phyloP scores from a whole-genome alignment of 2,888 invertebrate genomes.

The Hirudinaria manillensis region DNA sequence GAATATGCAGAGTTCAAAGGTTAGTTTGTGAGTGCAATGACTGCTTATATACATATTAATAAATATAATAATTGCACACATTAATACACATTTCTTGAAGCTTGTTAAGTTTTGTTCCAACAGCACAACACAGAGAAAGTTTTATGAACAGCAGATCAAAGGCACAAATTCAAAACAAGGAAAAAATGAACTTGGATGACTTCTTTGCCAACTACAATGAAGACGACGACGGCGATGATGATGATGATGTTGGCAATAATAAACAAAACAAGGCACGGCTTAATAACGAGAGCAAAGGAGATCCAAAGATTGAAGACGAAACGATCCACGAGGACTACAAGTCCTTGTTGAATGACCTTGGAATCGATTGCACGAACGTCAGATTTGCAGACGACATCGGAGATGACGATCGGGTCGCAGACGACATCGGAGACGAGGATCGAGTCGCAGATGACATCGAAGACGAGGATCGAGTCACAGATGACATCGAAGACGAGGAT shows the following conservation, averaged over 20 bases:
- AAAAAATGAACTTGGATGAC: background rate
- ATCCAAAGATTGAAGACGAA: background rate
- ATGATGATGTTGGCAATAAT: background rate
- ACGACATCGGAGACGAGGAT: conserved; percentile 13
- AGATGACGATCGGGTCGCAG: conserved; percentile 7
- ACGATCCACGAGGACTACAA: background rate
- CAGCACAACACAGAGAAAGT: background rate
- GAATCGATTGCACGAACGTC: background rate
- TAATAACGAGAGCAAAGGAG: background rate
- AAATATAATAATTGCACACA: no score
- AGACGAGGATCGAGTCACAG: no score
- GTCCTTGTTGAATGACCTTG: no score
- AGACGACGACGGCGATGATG: background rate
- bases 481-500: no score
- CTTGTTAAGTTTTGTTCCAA: no score
- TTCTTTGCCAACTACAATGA: background rate
- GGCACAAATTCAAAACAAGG: background rate
- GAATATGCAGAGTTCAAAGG: conserved; percentile 12
- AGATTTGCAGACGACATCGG: background rate
- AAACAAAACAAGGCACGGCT: background rate
- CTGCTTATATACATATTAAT: no score
- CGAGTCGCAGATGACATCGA: background rate
- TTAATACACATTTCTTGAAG: no score
- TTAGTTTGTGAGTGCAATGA: background rate
- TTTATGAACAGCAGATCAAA: background rate